phyloP scores from a whole-genome alignment of 1,140 invertebrate genomes.

The Marisa cornuarietis region DNA sequence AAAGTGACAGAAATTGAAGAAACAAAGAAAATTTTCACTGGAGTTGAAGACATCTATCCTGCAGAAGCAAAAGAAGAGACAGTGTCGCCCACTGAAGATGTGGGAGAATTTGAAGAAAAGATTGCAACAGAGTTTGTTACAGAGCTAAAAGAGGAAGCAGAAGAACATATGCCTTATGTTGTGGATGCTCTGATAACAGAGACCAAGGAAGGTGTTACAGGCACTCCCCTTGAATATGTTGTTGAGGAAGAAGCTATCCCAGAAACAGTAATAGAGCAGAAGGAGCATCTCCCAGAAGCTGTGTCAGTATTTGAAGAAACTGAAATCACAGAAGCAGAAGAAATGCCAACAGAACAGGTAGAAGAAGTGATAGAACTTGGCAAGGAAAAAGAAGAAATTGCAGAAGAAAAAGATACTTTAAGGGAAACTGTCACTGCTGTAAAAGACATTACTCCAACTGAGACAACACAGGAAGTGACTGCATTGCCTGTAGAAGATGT shows the following conservation, averaged over 20 bases:
- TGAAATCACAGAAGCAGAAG: constrained; percentile 17
- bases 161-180: constrained; percentile 13
- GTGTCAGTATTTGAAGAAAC: constrained; percentile 11
- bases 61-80: constrained; percentile 7
- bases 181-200: constrained; percentile 18
- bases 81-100: neutral
- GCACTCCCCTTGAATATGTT: constrained; percentile 2
- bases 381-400: constrained; percentile 2
- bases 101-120: constrained; percentile 5
- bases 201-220: constrained; percentile 15
- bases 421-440: neutral
- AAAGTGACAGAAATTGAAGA: constrained; percentile 18
- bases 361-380: constrained; percentile 22
- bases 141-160: constrained; percentile 17
- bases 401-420: too few relatives aligned
- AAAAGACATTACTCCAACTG: neutral
- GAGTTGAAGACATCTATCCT: constrained; percentile 15
- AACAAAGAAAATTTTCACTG: neutral
- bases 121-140: neutral
- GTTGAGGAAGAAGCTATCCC: constrained; percentile 29
- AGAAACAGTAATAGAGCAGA: constrained; percentile 17
- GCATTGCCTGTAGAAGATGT: neutral
- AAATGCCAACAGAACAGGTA: constrained; percentile 8
- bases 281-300: constrained; percentile 14
- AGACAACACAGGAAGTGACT: neutral